Evolutionary conservation across 2,888 invertebrate species (phyloP), one percentile per base, ranked within the genome.

Genomic region (Nesidiocoris tenuis): DNA sequence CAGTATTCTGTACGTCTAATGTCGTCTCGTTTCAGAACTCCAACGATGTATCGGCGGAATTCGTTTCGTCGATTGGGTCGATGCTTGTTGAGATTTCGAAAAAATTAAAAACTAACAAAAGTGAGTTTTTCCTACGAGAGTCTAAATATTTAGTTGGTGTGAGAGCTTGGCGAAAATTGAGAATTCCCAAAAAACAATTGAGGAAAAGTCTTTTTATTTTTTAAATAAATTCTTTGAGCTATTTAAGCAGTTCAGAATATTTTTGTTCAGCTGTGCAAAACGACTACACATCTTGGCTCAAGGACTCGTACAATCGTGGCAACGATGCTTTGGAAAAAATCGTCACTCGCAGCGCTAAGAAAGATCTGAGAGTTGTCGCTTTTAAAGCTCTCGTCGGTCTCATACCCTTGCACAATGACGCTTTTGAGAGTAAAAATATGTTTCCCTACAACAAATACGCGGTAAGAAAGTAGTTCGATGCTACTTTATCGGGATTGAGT

Each of bases 361-460:
- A 72, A 12, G 72, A 72, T 3, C 25, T 24, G 17, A 21, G 74
- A 12, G 25, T 24, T 1, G 24, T 39, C 1, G 66, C 66, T 57
- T 75, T 75, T 22, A 66, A 66, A 22, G 57, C 25, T 17, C 59
- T 75, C 21, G 19, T 66, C 12, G 17, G 59, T 16, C 19, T 75
- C 17, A 66, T 75, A 18, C 74, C 74, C 0, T 25, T 75, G 16
- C 57, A 66, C 65, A 75, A 59, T 12, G 74, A 75, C 5, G 56
- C 66, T 1, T 22, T 66, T 12, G 19, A 59, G 16, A 16, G 39
- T 0, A 75, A 75, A 59, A 65, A 65, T 0, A 56, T 25, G 56
- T 75, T 75, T 55, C 74, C 74, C 1, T 24, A 19, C 24, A 66
- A 66, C n/a, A 25, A 75, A 25, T 75, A 75, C 66, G 25, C 64